Percentiles rank a stretch among this genome's conserved stretches.
phyloP scores from a whole-genome alignment of 2,113 vertebrate genomes.

The Rallus limicola region DNA sequence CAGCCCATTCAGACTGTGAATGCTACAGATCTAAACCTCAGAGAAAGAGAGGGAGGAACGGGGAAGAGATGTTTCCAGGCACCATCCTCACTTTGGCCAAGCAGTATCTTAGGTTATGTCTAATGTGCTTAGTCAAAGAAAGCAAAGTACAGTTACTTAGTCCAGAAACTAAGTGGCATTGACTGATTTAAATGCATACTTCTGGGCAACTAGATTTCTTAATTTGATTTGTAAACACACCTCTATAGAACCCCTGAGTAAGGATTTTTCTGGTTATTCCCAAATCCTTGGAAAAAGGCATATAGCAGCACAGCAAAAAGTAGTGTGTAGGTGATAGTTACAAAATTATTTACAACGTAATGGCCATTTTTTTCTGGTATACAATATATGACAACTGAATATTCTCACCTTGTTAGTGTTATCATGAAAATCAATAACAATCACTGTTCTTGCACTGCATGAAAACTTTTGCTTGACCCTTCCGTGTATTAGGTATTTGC shows the following conservation, averaged over 20 bases:
- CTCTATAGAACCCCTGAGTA: background rate
- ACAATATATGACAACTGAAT: background rate
- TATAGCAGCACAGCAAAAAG: background rate
- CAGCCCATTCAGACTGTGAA: background rate
- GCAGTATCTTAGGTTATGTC: background rate
- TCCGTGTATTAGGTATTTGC: background rate
- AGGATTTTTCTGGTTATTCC: background rate
- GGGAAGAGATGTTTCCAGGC: background rate
- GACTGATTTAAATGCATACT: background rate
- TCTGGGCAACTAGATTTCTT: background rate
- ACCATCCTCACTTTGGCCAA: background rate
- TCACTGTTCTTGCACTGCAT: background rate
- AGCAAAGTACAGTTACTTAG: background rate
- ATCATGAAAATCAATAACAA: background rate
- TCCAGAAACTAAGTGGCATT: background rate
- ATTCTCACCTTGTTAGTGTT: background rate
- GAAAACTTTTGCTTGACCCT: background rate
- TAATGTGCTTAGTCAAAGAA: background rate
- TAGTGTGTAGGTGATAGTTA: background rate
- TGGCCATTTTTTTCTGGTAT: background rate
- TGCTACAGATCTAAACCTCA: background rate
- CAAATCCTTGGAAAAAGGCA: background rate
- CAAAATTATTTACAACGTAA: background rate
- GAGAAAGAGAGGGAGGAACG: rapidly evolving
- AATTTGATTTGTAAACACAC: background rate